phyloP scores from a whole-genome alignment of 2,797 vertebrate species.

The Macropus fuliginosus region DNA sequence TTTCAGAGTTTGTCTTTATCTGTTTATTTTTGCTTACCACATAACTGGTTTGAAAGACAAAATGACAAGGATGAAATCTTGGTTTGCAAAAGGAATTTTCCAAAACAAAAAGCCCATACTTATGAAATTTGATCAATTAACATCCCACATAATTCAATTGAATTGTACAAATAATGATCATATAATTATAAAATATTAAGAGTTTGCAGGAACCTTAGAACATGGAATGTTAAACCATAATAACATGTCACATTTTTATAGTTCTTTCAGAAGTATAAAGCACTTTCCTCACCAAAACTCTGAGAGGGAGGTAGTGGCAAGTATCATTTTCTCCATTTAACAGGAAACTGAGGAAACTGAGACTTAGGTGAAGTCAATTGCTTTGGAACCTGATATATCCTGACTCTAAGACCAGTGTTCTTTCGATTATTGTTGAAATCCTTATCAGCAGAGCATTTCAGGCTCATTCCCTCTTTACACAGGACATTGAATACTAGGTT shows the following conservation, averaged over 20 bases:
- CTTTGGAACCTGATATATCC: neutral
- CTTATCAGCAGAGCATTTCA: neutral
- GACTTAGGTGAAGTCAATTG: neutral
- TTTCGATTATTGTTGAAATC: neutral
- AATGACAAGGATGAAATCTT: conserved; percentile 48
- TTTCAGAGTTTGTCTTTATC: conserved; percentile 68
- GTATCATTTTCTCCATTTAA: neutral
- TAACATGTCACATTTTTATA: neutral
- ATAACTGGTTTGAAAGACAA: conserved; percentile 67
- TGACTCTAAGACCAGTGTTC: neutral
- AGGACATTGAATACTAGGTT: neutral
- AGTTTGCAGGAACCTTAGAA: neutral
- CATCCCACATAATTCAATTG: conserved; percentile 13
- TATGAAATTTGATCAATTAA: conserved; percentile 14
- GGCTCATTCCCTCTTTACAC: neutral
- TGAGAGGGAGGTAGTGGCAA: neutral
- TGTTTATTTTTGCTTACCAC: conserved; percentile 71
- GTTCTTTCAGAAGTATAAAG: neutral
- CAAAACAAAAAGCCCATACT: conserved; percentile 19
- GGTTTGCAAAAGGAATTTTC: conserved; percentile 57
- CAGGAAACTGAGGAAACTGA: neutral
- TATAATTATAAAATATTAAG: neutral
- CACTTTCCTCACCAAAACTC: neutral
- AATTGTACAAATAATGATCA: neutral
- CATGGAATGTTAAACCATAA: neutral